Evolutionary conservation across 30 jellyfish, hydroid and myxozoan genomes (phyloP).

Genomic region (Chrysaora quinquecirrha): DNA sequence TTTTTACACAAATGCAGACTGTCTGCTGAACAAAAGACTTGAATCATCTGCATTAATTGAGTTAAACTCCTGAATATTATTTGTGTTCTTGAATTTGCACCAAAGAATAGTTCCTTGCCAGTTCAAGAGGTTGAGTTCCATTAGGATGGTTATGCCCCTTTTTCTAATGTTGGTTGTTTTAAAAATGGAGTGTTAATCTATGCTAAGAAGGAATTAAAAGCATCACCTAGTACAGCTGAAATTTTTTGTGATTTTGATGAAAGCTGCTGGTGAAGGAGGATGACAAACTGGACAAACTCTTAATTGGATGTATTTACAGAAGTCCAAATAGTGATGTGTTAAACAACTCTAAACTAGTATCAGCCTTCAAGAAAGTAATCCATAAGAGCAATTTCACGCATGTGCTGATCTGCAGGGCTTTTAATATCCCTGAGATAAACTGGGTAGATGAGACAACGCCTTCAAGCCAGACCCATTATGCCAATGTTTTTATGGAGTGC

Average conservation of each 20-base stretch:
- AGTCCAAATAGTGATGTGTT: slow-evolving; percentile 33
- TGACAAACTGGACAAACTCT: slow-evolving; percentile 27
- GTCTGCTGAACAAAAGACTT: slow-evolving; percentile 36
- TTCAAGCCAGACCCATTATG: slow-evolving; percentile 43
- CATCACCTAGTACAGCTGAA: slow-evolving; percentile 38
- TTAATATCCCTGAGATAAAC: slow-evolving; percentile 43
- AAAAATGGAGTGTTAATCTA: slow-evolving; percentile 40
- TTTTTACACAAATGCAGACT: slow-evolving; percentile 37
- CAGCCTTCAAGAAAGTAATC: slow-evolving; percentile 34
- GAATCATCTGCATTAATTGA: slow-evolving; percentile 19
- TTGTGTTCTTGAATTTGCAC: slow-evolving; percentile 28
- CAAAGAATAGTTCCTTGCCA: slow-evolving; percentile 40
- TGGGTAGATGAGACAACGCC: slow-evolving; percentile 41
- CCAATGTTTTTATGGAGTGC: slow-evolving; percentile 50
- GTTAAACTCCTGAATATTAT: slow-evolving; percentile 25
- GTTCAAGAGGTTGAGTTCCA: slow-evolving; percentile 35
- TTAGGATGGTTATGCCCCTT: slow-evolving; percentile 36
- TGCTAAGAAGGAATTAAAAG: slow-evolving; percentile 18
- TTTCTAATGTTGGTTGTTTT: slow-evolving; percentile 6
- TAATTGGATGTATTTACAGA: slow-evolving; percentile 39
- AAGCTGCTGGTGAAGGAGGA: slow-evolving; percentile 43
- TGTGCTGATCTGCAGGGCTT: slow-evolving; percentile 42
- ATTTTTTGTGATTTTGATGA: slow-evolving; percentile 32
- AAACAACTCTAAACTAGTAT: slow-evolving; percentile 34
- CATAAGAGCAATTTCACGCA: slow-evolving; percentile 23